phyloP scores from a whole-genome alignment of 1,140 invertebrate species.

The Pararge aegeria region DNA sequence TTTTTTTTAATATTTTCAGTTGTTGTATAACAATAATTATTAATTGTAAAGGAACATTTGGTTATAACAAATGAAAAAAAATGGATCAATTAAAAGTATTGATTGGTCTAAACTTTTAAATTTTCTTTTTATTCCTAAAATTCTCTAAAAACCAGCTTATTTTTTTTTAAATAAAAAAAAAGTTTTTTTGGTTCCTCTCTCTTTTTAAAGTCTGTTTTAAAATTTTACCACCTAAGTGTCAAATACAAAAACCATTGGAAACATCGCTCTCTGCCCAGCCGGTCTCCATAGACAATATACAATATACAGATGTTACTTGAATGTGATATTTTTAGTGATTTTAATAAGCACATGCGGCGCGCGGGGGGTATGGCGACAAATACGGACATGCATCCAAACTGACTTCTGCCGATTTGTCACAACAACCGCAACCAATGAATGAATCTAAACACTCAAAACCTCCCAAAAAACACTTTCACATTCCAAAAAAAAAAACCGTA shows the following conservation, averaged over 20 bases:
- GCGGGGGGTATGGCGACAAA: slow-evolving; percentile 43
- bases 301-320: slow-evolving; percentile 69
- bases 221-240: no score
- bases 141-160: no score
- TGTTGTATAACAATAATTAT: no score
- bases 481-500: slow-evolving; percentile 1
- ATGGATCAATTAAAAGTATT: no score
- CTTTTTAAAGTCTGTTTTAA: no score
- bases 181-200: slow-evolving; percentile 5
- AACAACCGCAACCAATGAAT: slow-evolving; percentile 57
- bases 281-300: slow-evolving; percentile 68
- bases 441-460: slow-evolving; percentile 44
- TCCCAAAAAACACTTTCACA: neutral
- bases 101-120: no score
- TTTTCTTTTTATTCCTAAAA: no score
- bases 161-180: no score
- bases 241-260: slow-evolving; percentile 33
- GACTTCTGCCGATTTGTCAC: slow-evolving; percentile 59
- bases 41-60: no score
- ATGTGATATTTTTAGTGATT: slow-evolving; percentile 66
- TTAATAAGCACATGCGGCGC: slow-evolving; percentile 43
- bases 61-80: no score
- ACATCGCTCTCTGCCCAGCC: slow-evolving; percentile 37
- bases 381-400: slow-evolving; percentile 29
- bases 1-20: no score